Base-by-base conservation (phyloP, 2,888 invertebrate genomes). In the Listrodromus nycthemerus region DNA sequence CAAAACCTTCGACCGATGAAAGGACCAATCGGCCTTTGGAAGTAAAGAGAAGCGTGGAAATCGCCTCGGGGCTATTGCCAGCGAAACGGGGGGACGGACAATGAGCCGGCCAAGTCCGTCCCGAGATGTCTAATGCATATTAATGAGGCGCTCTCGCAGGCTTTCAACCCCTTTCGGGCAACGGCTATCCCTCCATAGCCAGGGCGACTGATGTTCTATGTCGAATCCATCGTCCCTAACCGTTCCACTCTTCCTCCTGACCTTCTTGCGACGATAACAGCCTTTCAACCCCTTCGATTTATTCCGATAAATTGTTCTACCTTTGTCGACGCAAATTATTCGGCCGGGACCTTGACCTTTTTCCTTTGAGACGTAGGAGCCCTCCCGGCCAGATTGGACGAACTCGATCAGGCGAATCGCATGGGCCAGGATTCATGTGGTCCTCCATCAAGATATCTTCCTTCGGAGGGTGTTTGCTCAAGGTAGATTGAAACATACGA, bases 101-200 rank as follows among this genome's bases (percentile, higher is more conserved):
- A 91, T 91, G 89, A 90, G 88, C 86, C 88, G 79, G 52, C 88
- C 89, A 90, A 91, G 88, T 91, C 88, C 86, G 85, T 84, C 79
- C 63, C 79, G 86, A 87, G 89, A 88, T 87, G 87, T 86, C 89
- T 90, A 90, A 91, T 91, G 89, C 91, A 91, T 91, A 91, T 91
- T 91, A 90, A 91, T 90, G 89, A 91, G 88, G 86, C 61, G 52
- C 75, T 45, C 41, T 69, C 84, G 78, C 85, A 87, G 85, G 86
- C 78, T 88, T 84, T 83, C 85, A 85, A 88, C 85, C 83, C 82
- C 85, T 84, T 58, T 21, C 75, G 65, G 65, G 65, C 61, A 61
- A 27, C 75, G 52, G 63, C 65, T 19, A 13, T 45, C 16, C 16
- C 41, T 3, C 41, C 3, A 45, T 45, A 21, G 37, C 21, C 61